Evolutionary conservation across 2,113 vertebrate genomes (phyloP), one percentile per base, ranked within the genome.

Genomic region (Callionymus lyra): DNA sequence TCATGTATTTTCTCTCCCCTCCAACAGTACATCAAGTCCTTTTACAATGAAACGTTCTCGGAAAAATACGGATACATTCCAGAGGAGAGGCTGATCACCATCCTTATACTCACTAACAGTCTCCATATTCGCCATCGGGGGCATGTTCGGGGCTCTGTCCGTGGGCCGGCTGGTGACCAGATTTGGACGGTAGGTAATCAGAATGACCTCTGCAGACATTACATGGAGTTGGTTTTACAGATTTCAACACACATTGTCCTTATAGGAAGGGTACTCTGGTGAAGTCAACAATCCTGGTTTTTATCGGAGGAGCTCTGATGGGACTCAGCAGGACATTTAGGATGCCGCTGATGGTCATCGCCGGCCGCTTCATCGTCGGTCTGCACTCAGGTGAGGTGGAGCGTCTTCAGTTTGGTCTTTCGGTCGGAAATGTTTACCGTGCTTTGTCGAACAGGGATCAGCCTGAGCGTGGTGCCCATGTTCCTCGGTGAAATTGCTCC

Each of bases 401-500:
- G 2, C 35, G 4, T 4, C 16, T 19, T 12, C 33, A 45, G 6
- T 27, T 27, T 27, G 4, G n/a, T 16, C 14, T 5, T 16, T 8
- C 21, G 21, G 8, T 27, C 21, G 8, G 4, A 5, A 5, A 35
- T 35, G 1, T 32, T 21, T 16, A 38, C 19, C 5, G 12, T 10
- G 2, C 2, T 10, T 18, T 31, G 41, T 49, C 16, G 44, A 11
- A n/a, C 65, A 92, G 91, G 91, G 10, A 88, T 94, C 51, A 86
- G 79, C 39, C 87, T 93, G 55, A 91, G 90, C 0, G 88, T 91
- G 47, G 91, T 94, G 38, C 91, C 91, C 1, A 92, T 94, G 84
- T 94, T 90, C 68, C 72, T 94, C 13, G 87, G 91, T 50, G 91
- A 94, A 81, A 89, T 93, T 0, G 82, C 91, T 6, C 91, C 91